A percentile compares a stretch with the other conserved stretches of the same genome.
These are phyloP conservation scores for Mus spretus DNA, from an alignment of 2,797 vertebrate species.

Conservation along the genomic window DNA sequence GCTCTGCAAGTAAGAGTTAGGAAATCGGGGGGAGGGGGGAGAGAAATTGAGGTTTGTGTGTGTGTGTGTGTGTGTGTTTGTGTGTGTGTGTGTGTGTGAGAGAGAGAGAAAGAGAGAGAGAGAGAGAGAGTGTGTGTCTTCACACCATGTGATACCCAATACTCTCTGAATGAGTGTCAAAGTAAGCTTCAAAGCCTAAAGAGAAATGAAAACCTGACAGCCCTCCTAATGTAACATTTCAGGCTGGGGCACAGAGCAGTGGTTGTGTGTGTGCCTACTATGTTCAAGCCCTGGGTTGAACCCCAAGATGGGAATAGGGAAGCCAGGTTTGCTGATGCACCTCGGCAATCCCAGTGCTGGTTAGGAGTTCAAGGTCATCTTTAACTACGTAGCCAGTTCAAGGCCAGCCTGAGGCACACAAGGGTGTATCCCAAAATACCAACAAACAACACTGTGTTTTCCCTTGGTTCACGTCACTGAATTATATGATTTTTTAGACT, in stretches of 20 bases:
- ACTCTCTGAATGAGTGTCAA: constrained; percentile 41
- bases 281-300: too few relatives aligned
- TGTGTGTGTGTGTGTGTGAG: too few relatives aligned
- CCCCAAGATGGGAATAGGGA: not conserved
- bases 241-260: too few relatives aligned
- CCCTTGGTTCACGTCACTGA: not conserved
- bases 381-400: not conserved
- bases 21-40: accelerated
- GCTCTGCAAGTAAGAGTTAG: constrained; percentile 70
- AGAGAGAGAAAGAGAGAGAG: too few relatives aligned
- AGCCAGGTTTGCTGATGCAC: too few relatives aligned
- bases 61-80: too few relatives aligned
- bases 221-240: not conserved
- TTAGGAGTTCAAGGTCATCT: not conserved
- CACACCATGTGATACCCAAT: not conserved
- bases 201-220: not conserved
- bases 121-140: not conserved
- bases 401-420: not conserved
- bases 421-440: not conserved
- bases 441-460: not conserved
- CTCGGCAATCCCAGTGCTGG: not conserved
- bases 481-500: not conserved
- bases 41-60: constrained; percentile 4
- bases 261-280: not conserved
- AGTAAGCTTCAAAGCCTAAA: constrained; percentile 7